These are phyloP conservation scores for Bombus soroeensis DNA, from an alignment of 1,140 invertebrate genomes.

Conservation along the genomic window DNA sequence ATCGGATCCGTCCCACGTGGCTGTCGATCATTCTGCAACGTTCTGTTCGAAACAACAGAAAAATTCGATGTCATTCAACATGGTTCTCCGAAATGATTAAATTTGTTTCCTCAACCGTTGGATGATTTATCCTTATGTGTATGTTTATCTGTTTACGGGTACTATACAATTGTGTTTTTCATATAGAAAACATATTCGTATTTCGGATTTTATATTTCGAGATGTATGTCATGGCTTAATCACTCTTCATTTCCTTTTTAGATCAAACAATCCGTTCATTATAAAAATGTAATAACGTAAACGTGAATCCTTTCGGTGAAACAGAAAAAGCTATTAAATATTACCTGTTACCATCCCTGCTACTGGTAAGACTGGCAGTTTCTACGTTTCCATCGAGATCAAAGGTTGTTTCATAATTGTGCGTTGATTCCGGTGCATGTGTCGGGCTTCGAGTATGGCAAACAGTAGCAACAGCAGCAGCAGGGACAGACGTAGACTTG, in stretches of 20 bases:
- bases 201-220: neutral
- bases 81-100: neutral
- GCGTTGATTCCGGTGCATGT: slow-evolving; percentile 75
- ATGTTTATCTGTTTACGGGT: neutral
- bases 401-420: slow-evolving; percentile 92
- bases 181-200: neutral
- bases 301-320: neutral
- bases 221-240: no score
- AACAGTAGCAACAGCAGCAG: slow-evolving; percentile 67
- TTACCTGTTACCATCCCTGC: slow-evolving; percentile 88
- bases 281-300: neutral
- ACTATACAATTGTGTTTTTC: no score
- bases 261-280: neutral
- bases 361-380: slow-evolving; percentile 85
- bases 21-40: slow-evolving; percentile 83
- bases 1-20: slow-evolving; percentile 92
- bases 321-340: neutral
- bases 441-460: slow-evolving; percentile 75
- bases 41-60: slow-evolving; percentile 65
- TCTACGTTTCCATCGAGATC: slow-evolving; percentile 93
- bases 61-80: neutral
- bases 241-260: no score
- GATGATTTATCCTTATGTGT: neutral
- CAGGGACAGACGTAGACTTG: slow-evolving; percentile 66
- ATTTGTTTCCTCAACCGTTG: neutral